Conservation (phyloP, 2,113 vertebrate species). For the Mesitornis unicolor region DNA sequence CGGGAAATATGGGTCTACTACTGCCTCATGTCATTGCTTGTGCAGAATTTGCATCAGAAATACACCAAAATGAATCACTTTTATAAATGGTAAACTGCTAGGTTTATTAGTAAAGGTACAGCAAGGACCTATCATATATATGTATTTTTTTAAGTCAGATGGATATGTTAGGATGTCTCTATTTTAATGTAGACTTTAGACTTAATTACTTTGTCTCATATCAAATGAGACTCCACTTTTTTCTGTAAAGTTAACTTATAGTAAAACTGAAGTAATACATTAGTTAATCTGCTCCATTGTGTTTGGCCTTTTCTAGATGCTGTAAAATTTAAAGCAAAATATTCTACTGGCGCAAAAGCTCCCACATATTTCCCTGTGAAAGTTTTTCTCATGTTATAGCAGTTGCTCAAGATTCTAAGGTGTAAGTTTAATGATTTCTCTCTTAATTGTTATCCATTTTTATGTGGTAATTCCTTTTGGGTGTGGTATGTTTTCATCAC, state of each 20-base stretch:
- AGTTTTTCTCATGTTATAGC: not conserved
- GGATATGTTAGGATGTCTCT: not conserved
- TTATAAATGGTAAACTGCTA: not conserved
- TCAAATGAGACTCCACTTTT: not conserved
- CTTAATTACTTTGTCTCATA: not conserved
- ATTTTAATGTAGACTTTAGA: not conserved
- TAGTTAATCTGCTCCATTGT: not conserved
- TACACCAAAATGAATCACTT: not conserved
- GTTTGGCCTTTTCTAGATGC: not conserved
- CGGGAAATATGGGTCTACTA: not conserved
- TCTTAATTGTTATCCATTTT: not conserved
- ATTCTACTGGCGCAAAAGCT: not conserved
- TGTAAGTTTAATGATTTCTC: not conserved
- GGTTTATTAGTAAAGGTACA: not conserved
- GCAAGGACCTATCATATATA: not conserved
- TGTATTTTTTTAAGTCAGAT: not conserved
- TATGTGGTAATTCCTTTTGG: not conserved
- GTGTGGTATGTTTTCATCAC: not conserved
- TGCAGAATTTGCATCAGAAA: not conserved
- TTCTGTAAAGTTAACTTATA: not conserved
- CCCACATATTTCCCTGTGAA: not conserved
- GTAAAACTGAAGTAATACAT: not conserved
- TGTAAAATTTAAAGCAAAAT: conserved; percentile 11
- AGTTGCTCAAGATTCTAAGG: not conserved
- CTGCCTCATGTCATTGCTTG: not conserved